Evolutionary conservation across 35 echinoderm and acorn worm species (phyloP).

Genomic region (Acanthaster planci): DNA sequence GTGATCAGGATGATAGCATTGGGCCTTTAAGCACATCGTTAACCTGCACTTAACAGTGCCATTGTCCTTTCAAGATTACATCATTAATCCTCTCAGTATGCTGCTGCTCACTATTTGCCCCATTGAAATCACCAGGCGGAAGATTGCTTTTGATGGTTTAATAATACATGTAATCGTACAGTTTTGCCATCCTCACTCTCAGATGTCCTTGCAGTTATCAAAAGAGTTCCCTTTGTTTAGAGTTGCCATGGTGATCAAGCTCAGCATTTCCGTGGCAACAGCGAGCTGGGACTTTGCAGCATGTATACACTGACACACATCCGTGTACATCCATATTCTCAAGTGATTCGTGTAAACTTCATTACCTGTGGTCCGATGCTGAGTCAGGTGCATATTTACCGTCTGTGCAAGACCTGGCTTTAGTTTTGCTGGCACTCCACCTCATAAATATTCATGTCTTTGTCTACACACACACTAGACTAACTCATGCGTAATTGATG

Average conservation of each 20-base stretch:
- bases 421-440: no score
- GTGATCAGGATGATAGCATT: neutral
- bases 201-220: constrained; percentile 11
- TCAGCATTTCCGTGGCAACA: constrained; percentile 39
- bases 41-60: neutral
- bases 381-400: no score
- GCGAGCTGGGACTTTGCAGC: neutral
- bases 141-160: no score
- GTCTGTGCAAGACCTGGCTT: no score
- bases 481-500: no score
- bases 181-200: neutral
- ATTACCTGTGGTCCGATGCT: no score
- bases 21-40: neutral
- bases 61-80: neutral
- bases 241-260: constrained; percentile 23
- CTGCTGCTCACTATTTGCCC: constrained; percentile 16
- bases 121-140: neutral
- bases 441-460: no score
- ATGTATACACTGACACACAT: no score
- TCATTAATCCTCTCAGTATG: neutral
- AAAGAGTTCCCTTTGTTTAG: constrained; percentile 15
- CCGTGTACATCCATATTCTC: no score
- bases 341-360: no score
- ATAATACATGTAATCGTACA: neutral
- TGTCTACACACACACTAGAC: no score